Conservation (phyloP, 2,888 invertebrate genomes). For the Lucinisca nassula region DNA sequence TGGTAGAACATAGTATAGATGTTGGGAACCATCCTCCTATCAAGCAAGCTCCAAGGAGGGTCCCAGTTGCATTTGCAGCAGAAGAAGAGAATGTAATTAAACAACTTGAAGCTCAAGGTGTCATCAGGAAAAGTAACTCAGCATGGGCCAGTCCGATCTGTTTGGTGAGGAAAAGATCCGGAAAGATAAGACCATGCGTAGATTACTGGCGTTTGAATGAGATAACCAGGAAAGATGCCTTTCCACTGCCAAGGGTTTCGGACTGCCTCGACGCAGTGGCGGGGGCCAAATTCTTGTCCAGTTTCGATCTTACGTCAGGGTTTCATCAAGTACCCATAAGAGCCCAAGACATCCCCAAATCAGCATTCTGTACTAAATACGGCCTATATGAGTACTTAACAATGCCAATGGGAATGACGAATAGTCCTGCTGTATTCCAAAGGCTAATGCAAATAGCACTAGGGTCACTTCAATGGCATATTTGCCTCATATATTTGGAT, state of each 20-base stretch:
- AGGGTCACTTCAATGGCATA: constrained; percentile 62
- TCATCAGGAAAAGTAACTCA: constrained; percentile 38
- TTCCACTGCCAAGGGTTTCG: constrained; percentile 16
- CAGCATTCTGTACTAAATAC: constrained; percentile 44
- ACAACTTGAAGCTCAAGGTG: constrained; percentile 23
- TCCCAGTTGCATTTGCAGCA: too few relatives aligned
- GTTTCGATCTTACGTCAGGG: constrained; percentile 42
- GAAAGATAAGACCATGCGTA: neutral
- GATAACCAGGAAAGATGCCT: too few relatives aligned
- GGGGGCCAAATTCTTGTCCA: constrained; percentile 43
- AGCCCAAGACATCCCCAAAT: constrained; percentile 36
- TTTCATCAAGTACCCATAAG: constrained; percentile 52
- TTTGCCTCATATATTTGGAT: constrained; percentile 66
- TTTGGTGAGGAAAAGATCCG: constrained; percentile 16
- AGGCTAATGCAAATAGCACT: constrained; percentile 31
- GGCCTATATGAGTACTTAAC: constrained; percentile 45
- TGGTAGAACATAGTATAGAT: constrained; percentile 32
- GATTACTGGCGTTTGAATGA: too few relatives aligned
- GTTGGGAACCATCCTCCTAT: constrained; percentile 14
- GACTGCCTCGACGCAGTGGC: constrained; percentile 38
- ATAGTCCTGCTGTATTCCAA: constrained; percentile 40
- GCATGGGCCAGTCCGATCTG: constrained; percentile 41
- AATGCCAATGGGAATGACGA: constrained; percentile 53
- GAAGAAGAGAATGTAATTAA: constrained; percentile 28
- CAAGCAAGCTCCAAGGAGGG: too few relatives aligned